phyloP scores from a whole-genome alignment of 1,140 invertebrate species.

The Brachionus paranguensis region DNA sequence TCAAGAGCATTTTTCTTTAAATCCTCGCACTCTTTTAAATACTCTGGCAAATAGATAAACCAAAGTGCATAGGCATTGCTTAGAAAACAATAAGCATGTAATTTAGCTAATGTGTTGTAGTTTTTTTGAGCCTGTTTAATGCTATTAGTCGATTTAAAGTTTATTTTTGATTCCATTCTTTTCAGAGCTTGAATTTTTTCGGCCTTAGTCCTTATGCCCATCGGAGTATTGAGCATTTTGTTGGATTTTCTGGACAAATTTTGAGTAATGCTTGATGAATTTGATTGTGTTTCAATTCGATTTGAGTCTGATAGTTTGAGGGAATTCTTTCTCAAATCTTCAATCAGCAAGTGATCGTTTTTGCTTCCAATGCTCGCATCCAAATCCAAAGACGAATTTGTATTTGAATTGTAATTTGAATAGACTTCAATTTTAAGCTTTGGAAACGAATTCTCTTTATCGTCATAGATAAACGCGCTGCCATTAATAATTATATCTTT shows the following conservation, averaged over 20 bases:
- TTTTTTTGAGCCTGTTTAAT: slow-evolving; percentile 22
- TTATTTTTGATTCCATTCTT: background rate
- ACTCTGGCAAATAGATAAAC: slow-evolving; percentile 86
- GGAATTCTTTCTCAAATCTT: slow-evolving; percentile 4
- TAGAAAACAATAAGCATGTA: slow-evolving; percentile 52
- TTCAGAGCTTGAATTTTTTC: background rate
- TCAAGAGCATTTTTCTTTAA: slow-evolving; percentile 72
- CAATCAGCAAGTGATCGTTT: background rate
- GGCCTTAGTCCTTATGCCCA: background rate
- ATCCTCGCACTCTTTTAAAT: slow-evolving; percentile 59
- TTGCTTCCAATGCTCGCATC: background rate
- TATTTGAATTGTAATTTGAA: background rate
- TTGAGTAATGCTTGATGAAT: background rate
- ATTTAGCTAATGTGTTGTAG: background rate
- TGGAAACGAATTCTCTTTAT: slow-evolving; percentile 7
- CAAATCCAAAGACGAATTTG: background rate
- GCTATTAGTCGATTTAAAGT: background rate
- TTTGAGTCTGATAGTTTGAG: background rate
- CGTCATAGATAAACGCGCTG: slow-evolving; percentile 26
- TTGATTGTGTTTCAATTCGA: slow-evolving; percentile 29
- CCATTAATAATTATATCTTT: background rate
- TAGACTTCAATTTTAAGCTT: background rate
- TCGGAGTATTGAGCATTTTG: background rate
- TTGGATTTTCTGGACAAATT: background rate
- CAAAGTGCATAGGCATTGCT: slow-evolving; percentile 73